phyloP scores from a whole-genome alignment of 64 coral and sea anemone species.

The Montipora capricornis region DNA sequence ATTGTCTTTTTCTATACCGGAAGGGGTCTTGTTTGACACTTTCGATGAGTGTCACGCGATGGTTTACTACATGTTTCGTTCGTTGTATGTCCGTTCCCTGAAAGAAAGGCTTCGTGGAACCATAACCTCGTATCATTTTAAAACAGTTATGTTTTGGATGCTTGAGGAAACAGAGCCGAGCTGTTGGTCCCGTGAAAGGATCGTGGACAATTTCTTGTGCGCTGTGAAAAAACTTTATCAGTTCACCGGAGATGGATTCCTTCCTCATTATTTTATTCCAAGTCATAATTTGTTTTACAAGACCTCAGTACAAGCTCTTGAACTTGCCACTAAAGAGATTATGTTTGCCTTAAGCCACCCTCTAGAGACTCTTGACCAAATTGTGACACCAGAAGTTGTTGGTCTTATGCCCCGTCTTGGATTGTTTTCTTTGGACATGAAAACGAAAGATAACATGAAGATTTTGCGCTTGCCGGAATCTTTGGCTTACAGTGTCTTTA shows the following conservation, averaged over 20 bases:
- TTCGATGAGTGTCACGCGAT: conserved; percentile 13
- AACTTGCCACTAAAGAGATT: background rate
- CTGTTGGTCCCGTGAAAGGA: conserved; percentile 10
- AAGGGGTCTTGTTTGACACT: conserved; percentile 1
- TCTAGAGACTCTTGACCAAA: background rate
- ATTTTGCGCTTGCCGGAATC: background rate
- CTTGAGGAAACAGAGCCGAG: conserved; percentile 18
- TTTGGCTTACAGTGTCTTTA: background rate
- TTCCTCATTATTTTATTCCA: conserved; percentile 32
- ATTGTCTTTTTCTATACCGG: conserved; percentile 21
- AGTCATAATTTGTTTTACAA: conserved; percentile 38
- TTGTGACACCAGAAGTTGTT: background rate
- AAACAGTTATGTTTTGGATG: conserved; percentile 50
- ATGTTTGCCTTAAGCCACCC: background rate
- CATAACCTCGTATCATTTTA: conserved; percentile 24
- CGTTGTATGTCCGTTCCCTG: background rate
- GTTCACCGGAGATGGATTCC: background rate
- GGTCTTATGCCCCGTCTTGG: conserved; percentile 14
- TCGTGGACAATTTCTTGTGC: background rate
- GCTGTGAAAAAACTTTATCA: background rate
- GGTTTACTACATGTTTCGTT: conserved; percentile 24
- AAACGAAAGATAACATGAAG: background rate
- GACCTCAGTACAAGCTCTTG: background rate
- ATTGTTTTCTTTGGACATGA: background rate
- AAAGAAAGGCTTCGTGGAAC: background rate